Evolutionary conservation across 1,140 invertebrate genomes (phyloP).

Genomic region (Sinonovacula constricta): DNA sequence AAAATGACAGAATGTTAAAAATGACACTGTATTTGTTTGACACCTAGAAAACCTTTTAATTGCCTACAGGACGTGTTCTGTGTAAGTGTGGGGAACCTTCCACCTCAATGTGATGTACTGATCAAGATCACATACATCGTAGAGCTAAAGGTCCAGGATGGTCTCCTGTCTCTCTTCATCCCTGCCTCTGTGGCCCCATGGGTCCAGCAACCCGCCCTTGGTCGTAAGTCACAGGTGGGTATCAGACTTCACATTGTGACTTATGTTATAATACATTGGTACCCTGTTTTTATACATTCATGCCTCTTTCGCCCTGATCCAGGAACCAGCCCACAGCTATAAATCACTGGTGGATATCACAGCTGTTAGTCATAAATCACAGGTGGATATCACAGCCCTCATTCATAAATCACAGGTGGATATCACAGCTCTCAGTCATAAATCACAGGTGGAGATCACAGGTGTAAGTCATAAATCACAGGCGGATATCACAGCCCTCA

Average conservation of each 20-base stretch:
- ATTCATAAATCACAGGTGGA: no score
- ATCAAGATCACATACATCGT: slow-evolving; percentile 80
- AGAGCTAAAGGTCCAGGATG: slow-evolving; percentile 78
- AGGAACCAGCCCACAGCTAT: no score
- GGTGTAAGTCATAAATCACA: no score
- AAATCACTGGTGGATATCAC: no score
- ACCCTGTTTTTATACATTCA: no score
- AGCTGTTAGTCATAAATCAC: no score
- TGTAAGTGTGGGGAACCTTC: slow-evolving; percentile 79
- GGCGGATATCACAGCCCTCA: no score
- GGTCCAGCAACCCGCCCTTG: slow-evolving; percentile 68
- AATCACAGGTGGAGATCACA: no score
- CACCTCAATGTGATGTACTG: slow-evolving; percentile 75
- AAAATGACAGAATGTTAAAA: not conserved
- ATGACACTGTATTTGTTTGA: not conserved
- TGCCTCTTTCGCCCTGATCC: no score
- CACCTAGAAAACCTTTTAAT: not conserved
- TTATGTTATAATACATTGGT: not conserved
- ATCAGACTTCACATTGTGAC: not conserved
- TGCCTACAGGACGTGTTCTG: slow-evolving; percentile 78
- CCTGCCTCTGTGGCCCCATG: slow-evolving; percentile 76
- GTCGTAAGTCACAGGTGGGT: slow-evolving; percentile 70
- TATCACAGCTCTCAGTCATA: no score
- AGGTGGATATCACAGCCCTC: no score
- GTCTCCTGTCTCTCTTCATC: slow-evolving; percentile 76